Conservation (phyloP, 2,113 vertebrate genomes). For the Orcinus orca region DNA sequence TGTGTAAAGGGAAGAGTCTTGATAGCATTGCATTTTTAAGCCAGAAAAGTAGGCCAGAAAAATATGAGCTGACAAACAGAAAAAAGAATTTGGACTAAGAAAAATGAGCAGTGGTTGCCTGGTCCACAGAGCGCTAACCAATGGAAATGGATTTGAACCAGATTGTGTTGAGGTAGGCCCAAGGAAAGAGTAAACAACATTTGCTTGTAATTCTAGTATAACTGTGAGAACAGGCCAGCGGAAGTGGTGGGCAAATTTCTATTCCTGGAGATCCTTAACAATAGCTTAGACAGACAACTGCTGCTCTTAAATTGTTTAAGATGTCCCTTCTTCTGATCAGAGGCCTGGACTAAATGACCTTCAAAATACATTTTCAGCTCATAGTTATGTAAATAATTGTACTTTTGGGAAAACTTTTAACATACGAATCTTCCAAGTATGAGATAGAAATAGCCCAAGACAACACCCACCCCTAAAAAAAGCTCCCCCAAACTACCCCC, state of each 20-base stretch:
- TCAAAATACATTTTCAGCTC: neutral
- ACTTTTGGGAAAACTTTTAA: slow-evolving; percentile 1
- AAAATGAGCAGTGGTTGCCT: neutral
- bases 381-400: neutral
- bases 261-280: neutral
- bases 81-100: neutral
- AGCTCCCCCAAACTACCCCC: neutral
- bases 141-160: neutral
- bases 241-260: neutral
- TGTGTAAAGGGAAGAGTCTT: neutral
- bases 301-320: neutral
- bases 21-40: slow-evolving; percentile 1
- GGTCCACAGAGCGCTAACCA: neutral
- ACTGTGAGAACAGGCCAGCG: neutral
- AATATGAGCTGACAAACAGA: slow-evolving; percentile 25
- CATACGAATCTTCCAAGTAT: neutral
- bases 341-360: neutral
- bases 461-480: neutral
- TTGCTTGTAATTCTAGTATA: neutral
- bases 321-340: neutral
- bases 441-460: neutral
- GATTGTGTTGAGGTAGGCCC: neutral
- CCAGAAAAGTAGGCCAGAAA: slow-evolving; percentile 12
- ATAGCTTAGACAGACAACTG: neutral
- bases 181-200: neutral